Evolutionary conservation across 2,797 vertebrate genomes (phyloP), one percentile per base, ranked within the genome.

Genomic region (Aldrovandia affinis): DNA sequence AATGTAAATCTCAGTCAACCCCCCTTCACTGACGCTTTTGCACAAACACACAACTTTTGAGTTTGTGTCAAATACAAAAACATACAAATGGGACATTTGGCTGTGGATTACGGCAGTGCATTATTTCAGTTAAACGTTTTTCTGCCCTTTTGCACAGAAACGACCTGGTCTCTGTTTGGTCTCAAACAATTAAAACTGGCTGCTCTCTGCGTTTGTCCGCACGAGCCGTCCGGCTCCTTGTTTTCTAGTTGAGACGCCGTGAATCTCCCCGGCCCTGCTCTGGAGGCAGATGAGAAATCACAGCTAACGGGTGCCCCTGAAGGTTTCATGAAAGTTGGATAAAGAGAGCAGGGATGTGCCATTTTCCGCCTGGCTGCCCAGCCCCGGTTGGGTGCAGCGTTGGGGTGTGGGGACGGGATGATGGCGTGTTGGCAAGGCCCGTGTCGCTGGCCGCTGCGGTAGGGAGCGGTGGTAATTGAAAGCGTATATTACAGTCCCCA

Each of bases 261-360:
- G 70, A 75, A 44, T 75, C 39, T 75, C 70, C 70, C 70, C 15
- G 20, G 39, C 70, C 70, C 70, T n/a, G 70, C 22, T 75, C 70
- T n/a, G 78, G 70, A 22, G 81, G 88, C 87, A 83, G 82, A 85
- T 88, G 90, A 90, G 89, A 88, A 91, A 92, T 92, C 85, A 81
- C 87, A 85, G 83, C 42, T 87, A 85, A 73, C 30, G 42, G 83
- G 84, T 87, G 85, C 85, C 89, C 86, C 75, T 89, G 88, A 92
- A 89, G 89, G 89, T 89, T 92, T 89, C 87, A 87, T 92, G 89
- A 91, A 93, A 92, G 90, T 91, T 89, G 90, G 92, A 92, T 92
- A 86, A 92, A 92, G 89, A 89, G 89, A 86, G 89, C 89, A 90
- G 84, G 86, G 87, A 90, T 86, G 89, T 86, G 87, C 88, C 86